Evolutionary conservation across 1,140 invertebrate species (phyloP), one percentile per base, ranked within the genome.

Genomic region (Archivesica marissinica): DNA sequence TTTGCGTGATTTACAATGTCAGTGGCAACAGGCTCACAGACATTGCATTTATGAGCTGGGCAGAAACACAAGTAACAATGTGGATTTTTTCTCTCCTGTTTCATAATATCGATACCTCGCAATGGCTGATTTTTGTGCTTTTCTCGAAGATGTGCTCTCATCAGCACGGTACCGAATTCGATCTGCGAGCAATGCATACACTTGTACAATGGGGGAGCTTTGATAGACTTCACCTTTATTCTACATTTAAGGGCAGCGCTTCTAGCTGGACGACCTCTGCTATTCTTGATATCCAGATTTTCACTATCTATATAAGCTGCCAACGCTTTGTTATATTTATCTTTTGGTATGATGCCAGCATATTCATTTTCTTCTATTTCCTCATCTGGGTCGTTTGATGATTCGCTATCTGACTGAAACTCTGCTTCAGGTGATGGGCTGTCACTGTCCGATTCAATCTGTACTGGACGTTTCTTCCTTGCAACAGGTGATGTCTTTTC

Each of bases 111-210:
- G 23, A 88, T 59, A 35, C 86, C 85, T 28, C 78, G 28, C 30
- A 88, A 39, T n/a, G 86, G 59, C 50, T 85, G 54, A 6, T 66
- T 75, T 35, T 80, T 80, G 64, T 89, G 88, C 25, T 68, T 75
- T 2, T 25, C 44, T 15, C 38, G 64, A 1, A 89, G 72, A 56
- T 89, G 88, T 33, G 81, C 68, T 52, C 72, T 82, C 41, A 88
- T 87, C 23, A 89, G 47, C 38, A 82, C 87, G 1, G 75, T 77
- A 25, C 88, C 88, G 84, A 88, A 89, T 25, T 70, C 50, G 33
- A 86, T 39, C 20, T 76, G 47, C 28, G 64, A 66, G 78, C 88
- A 89, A 47, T 89, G 81, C 56, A 87, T 70, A 77, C 88, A 89
- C 33, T 74, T 80, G 66, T 83, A 89, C 56, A 89, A 76, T 30